A percentile compares a stretch with the other conserved stretches of the same genome.
phyloP scores from a whole-genome alignment of 1,140 invertebrate genomes.

The Brachionus plicatilis region DNA sequence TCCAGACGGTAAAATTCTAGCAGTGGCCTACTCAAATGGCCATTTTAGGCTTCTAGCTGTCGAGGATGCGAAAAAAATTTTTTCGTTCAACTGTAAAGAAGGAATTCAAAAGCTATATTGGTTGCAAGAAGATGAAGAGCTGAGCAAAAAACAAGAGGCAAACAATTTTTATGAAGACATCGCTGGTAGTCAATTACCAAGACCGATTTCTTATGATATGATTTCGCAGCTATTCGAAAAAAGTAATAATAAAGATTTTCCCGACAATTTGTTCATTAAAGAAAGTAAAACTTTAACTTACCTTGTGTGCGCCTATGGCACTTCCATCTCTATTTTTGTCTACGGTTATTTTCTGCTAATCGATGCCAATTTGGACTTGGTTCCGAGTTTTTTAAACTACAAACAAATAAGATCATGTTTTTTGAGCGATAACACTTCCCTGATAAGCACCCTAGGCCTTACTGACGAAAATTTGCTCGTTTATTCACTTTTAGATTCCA shows the following conservation, averaged over 20 bases:
- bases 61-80: conserved; percentile 76
- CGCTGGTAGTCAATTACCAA: neutral
- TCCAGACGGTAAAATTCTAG: conserved; percentile 80
- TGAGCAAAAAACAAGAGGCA: neutral
- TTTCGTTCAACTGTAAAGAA: conserved; percentile 61
- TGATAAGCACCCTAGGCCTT: conserved; percentile 21
- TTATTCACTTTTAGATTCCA: conserved; percentile 6
- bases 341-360: conserved; percentile 35
- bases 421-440: conserved; percentile 24
- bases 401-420: conserved; percentile 29
- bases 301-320: conserved; percentile 22
- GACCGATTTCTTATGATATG: conserved; percentile 28
- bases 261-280: conserved; percentile 37
- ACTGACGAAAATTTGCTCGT: conserved; percentile 30
- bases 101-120: conserved; percentile 61
- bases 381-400: conserved; percentile 25
- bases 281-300: conserved; percentile 36
- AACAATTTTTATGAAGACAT: conserved; percentile 27
- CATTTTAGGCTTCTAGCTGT: conserved; percentile 73
- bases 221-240: conserved; percentile 37
- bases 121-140: conserved; percentile 42
- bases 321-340: conserved; percentile 31
- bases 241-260: conserved; percentile 37
- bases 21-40: conserved; percentile 65
- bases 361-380: conserved; percentile 33